Percentiles rank a stretch among this genome's conserved stretches.
Evolutionary conservation across 2,797 vertebrate genomes (phyloP).

Genomic region (Artibeus lituratus): DNA sequence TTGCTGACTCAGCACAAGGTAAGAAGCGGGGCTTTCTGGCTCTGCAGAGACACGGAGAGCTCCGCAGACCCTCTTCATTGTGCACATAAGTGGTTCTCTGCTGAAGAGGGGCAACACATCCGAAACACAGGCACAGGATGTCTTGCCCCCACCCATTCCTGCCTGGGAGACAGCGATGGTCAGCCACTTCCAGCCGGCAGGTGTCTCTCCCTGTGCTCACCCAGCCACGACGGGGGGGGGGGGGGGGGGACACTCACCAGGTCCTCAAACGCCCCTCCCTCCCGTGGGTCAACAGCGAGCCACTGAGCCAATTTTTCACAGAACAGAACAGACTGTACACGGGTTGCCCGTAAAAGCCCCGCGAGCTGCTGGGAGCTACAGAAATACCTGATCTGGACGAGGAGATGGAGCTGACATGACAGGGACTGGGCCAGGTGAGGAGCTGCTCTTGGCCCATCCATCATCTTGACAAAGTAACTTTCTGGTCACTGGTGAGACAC

Average conservation of each 20-base stretch:
- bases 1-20: not conserved
- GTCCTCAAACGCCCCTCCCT: not conserved
- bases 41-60: not conserved
- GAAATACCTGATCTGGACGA: conserved; percentile 77
- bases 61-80: not conserved
- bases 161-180: conserved; percentile 44
- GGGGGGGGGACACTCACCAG: too few species aligned
- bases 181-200: conserved; percentile 45
- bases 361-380: not conserved
- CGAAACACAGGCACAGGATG: conserved; percentile 28
- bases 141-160: conserved; percentile 43
- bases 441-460: conserved; percentile 73
- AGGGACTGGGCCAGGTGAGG: conserved; percentile 44
- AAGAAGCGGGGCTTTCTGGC: not conserved
- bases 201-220: conserved; percentile 25
- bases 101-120: not conserved
- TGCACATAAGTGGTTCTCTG: not conserved
- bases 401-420: conserved; percentile 74
- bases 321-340: conserved; percentile 18
- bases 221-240: not conserved
- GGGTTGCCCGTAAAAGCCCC: not conserved
- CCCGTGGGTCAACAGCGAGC: not conserved
- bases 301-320: not conserved
- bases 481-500: conserved; percentile 77
- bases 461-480: conserved; percentile 83